Evolutionary conservation across 2,797 vertebrate species (phyloP), one percentile per base, ranked within the genome.

Genomic region (Arrhamphus sclerolepis): DNA sequence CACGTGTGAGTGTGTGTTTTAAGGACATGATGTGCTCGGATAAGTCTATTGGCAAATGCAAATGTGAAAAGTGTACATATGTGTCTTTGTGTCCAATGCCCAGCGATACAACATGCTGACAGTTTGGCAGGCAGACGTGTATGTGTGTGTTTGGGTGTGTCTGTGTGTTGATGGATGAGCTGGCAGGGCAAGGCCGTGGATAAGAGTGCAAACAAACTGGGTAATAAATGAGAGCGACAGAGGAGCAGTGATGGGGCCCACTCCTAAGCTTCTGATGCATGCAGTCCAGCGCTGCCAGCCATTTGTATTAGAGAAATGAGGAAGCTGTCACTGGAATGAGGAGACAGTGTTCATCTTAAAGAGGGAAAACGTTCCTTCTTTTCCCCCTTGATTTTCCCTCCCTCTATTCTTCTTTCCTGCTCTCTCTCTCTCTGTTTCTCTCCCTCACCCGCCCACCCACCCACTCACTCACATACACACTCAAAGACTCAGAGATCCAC

Each of bases 181-280:
- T 86, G 89, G 93, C 90, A 81, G 93, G 91, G 94, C 95, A 97
- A 98, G 96, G 96, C 95, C 94, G 83, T 84, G 95, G 94, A 95
- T 95, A 95, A 95, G 94, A 97, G 94, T 94, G 93, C 94, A 96
- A 96, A 96, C 94, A 95, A 95, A 96, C 93, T 89, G 81, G 89
- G 93, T 96, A 95, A 97, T 96, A 95, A 95, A 96, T 96, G 95
- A 93, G 92, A 91, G 91, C 86, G 92, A 92, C 92, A 90, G 89
- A 92, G 91, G 82, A 78, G 87, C 62, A 68, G 92, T 94, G 94
- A 94, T 95, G 93, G 93, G 93, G 90, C 91, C 90, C 64, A 87
- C 92, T 92, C 89, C 75, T 68, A 61, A 80, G 89, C 81, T 89
- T 78, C 90, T 97, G 95, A 97, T 95, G 94, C 94, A 97, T 96